Percentiles rank a stretch among this genome's conserved stretches.
phyloP scores from a whole-genome alignment of 1,140 invertebrate species.

The Penaeus indicus region DNA sequence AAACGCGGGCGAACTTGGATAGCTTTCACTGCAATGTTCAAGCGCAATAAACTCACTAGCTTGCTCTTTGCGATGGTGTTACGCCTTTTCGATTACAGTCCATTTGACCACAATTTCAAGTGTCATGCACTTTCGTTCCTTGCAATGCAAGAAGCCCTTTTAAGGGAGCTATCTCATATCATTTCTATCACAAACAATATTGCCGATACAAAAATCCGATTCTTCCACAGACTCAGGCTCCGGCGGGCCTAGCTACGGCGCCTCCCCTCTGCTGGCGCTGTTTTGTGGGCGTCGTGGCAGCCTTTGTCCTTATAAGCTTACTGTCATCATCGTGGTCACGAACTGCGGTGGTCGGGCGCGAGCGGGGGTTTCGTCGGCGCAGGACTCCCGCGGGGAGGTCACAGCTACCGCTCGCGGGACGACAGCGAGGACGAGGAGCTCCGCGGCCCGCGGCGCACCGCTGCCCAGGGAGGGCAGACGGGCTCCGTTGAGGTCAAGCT shows the following conservation, averaged over 20 bases:
- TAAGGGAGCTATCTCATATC: no score
- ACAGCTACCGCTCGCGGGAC: not conserved
- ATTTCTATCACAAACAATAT: no score
- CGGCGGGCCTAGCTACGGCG: slow-evolving; percentile 16
- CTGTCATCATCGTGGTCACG: slow-evolving; percentile 45
- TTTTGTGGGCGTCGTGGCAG: slow-evolving; percentile 41
- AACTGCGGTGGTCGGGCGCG: slow-evolving; percentile 38
- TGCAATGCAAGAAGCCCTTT: no score
- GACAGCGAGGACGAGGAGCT: slow-evolving; percentile 17
- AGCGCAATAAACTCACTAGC: no score
- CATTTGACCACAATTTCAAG: no score
- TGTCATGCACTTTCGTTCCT: no score
- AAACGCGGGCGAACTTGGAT: no score
- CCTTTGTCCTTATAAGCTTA: slow-evolving; percentile 38
- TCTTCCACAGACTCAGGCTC: slow-evolving; percentile 23
- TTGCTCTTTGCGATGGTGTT: no score
- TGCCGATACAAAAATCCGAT: not conserved
- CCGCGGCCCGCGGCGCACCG: not conserved
- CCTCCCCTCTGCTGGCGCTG: slow-evolving; percentile 33
- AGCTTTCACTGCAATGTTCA: no score
- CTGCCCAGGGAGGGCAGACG: not conserved
- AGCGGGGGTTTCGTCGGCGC: slow-evolving; percentile 7
- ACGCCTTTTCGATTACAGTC: no score
- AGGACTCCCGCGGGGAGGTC: not conserved
- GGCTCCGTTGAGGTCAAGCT: not conserved